A percentile compares a stretch with the other conserved stretches of the same genome.
Conservation (phyloP, 2,888 invertebrate species). For the Dorcus hopei region DNA sequence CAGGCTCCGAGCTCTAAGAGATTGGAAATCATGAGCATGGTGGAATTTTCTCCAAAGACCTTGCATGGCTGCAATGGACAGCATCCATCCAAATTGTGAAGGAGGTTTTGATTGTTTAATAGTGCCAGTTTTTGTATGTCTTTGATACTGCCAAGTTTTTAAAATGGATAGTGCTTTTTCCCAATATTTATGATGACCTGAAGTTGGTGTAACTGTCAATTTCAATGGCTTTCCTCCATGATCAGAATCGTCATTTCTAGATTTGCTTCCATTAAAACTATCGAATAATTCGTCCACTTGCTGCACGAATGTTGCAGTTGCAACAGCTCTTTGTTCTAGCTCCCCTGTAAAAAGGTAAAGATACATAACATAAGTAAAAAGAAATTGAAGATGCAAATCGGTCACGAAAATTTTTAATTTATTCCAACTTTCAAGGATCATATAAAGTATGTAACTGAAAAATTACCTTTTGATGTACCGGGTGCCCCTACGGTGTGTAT, state of each 20-base stretch:
- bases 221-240: conserved; percentile 14
- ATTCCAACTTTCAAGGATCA: too few relatives aligned
- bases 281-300: conserved; percentile 30
- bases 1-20: too few relatives aligned
- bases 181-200: conserved; percentile 18
- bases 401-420: too few relatives aligned
- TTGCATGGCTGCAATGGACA: conserved; percentile 4
- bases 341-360: conserved; percentile 1
- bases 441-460: neutral
- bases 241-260: too few relatives aligned
- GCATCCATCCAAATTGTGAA: conserved; percentile 23
- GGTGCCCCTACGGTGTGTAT: too few relatives aligned
- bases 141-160: conserved; percentile 13
- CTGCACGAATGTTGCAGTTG: conserved; percentile 23
- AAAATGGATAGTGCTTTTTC: conserved; percentile 16
- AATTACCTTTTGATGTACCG: conserved; percentile 16
- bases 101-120: conserved; percentile 14
- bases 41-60: neutral
- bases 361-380: too few relatives aligned
- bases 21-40: too few relatives aligned
- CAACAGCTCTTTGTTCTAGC: conserved; percentile 15
- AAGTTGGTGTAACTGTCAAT: conserved; percentile 13
- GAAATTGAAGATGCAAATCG: neutral
- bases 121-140: neutral
- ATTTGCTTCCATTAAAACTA: conserved; percentile 22